Base-by-base conservation (phyloP, 30 jellyfish, hydroid and myxozoan genomes). In the Pseudorhiza aurosa region DNA sequence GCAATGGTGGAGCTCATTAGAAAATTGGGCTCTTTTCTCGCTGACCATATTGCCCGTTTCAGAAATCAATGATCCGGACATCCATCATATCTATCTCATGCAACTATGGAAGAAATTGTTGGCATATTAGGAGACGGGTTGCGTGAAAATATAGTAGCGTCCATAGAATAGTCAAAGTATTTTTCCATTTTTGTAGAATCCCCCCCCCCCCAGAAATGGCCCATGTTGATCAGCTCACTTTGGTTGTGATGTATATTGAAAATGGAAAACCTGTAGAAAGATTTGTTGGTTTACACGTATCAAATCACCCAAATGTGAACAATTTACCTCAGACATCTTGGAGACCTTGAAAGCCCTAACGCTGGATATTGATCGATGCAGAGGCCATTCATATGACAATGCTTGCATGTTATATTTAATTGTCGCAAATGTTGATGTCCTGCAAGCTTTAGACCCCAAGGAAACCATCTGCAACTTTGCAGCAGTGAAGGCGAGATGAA, bases 171-270 rank as follows among this genome's bases (percentile, higher is more conserved):
- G n/a, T n/a, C n/a, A n/a, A n/a, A n/a, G n/a, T n/a, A n/a, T n/a
- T n/a, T n/a, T n/a, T 81, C 90, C 46, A 68, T 81, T 25, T 27
- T 55, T 46, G 83, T 81, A 8, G 93, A 81, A n/a, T n/a, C n/a
- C n/a, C n/a, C n/a, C 89, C 68, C 93, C 75, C 88, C 35, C 82
- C 93, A 47, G 93, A 81, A 29, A 42, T 81, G 19, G 29, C 93
- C 30, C 91, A 78, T 62, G 76, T 78, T 60, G 91, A 59, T 63
- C 91, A n/a, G n/a, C n/a, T n/a, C n/a, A n/a, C n/a, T n/a, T n/a
- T n/a, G n/a, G n/a, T n/a, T n/a, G n/a, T n/a, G n/a, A n/a, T n/a
- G n/a, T n/a, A n/a, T n/a, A n/a, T n/a, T n/a, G n/a, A n/a, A n/a
- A n/a, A n/a, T n/a, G n/a, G n/a, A n/a, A n/a, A n/a, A n/a, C n/a